phyloP scores from a whole-genome alignment of 1,140 invertebrate genomes.

The Ectropis grisescens region DNA sequence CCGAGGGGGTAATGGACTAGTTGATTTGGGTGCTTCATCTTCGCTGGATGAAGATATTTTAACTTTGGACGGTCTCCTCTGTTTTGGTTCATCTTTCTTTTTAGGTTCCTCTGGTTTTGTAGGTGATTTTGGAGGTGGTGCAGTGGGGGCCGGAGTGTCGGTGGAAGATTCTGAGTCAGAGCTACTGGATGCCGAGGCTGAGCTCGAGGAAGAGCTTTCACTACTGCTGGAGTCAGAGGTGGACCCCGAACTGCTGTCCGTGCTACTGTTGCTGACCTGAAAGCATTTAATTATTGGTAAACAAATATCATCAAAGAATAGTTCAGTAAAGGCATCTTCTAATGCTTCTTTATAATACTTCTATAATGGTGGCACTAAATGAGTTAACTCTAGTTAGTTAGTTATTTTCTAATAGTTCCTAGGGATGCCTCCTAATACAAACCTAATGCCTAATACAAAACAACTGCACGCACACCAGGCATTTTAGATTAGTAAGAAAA shows the following conservation, averaged over 20 bases:
- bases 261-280: conserved; percentile 69
- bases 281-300: too few species aligned
- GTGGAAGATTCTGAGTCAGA: conserved; percentile 71
- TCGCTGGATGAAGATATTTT: conserved; percentile 61
- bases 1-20: conserved; percentile 32
- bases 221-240: conserved; percentile 78
- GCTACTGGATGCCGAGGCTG: conserved; percentile 79
- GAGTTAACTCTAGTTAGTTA: too few species aligned
- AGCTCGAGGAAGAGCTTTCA: conserved; percentile 77
- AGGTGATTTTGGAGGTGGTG: conserved; percentile 22
- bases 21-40: conserved; percentile 43
- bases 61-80: conserved; percentile 34
- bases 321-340: too few species aligned
- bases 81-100: conserved; percentile 68
- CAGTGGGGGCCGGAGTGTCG: conserved; percentile 25
- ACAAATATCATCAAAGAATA: too few species aligned
- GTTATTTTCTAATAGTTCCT: too few species aligned
- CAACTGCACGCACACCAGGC: too few species aligned
- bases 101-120: conserved; percentile 57
- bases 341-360: too few species aligned
- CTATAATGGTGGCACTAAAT: too few species aligned
- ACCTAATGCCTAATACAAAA: too few species aligned
- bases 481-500: too few species aligned
- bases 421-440: too few species aligned
- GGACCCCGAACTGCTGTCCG: conserved; percentile 75